Evolutionary conservation across 2,797 vertebrate genomes (phyloP).

Genomic region (Characodon lateralis): DNA sequence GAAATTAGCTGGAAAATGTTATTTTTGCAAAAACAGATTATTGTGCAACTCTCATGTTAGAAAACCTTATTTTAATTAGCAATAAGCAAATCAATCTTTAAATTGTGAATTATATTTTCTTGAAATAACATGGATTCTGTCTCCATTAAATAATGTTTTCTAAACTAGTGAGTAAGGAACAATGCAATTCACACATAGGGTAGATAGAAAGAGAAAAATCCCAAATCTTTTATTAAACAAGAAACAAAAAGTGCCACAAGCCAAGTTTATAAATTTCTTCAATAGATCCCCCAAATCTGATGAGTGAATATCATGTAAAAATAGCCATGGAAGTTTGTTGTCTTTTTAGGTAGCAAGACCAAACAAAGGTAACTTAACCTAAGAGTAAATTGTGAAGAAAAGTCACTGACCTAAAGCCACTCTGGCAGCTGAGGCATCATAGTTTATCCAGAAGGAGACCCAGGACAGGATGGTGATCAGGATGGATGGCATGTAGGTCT

Average conservation of each 20-base stretch:
- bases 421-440: constrained; percentile 94
- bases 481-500: constrained; percentile 95
- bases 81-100: no score
- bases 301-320: background rate
- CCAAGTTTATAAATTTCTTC: background rate
- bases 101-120: no score
- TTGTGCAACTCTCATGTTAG: no score
- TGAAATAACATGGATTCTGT: background rate
- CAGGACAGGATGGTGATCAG: constrained; percentile 94
- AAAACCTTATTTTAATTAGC: no score
- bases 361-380: background rate
- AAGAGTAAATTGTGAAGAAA: constrained; percentile 1
- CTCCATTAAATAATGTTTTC: background rate
- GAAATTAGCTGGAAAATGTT: background rate
- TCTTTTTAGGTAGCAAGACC: background rate
- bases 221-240: background rate
- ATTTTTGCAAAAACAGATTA: no score
- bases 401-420: constrained; percentile 88
- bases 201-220: background rate
- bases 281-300: background rate
- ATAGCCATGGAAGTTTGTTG: background rate
- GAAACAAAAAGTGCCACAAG: background rate
- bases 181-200: background rate
- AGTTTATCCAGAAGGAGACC: constrained; percentile 98
- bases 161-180: background rate